These are phyloP conservation scores for Megaceryle alcyon DNA, from an alignment of 2,797 vertebrate genomes.

Conservation along the genomic window DNA sequence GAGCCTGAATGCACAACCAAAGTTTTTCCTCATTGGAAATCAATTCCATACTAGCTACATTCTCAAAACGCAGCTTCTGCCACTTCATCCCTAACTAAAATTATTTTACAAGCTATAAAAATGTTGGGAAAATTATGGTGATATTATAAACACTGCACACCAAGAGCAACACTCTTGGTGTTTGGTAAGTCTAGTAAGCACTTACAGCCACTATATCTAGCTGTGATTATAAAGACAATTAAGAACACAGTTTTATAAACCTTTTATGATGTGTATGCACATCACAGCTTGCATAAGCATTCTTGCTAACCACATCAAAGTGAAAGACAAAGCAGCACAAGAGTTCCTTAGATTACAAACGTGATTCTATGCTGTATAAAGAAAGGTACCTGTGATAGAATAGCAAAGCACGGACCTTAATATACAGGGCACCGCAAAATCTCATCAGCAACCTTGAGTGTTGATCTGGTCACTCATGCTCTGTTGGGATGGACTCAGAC, in stretches of 20 bases:
- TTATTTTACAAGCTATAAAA: background rate
- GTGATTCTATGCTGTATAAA: background rate
- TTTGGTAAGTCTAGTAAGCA: background rate
- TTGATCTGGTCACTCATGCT: background rate
- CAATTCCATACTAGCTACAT: background rate
- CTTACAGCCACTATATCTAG: background rate
- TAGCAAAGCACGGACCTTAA: background rate
- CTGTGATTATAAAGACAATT: background rate
- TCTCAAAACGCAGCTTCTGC: background rate
- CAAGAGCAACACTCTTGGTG: background rate
- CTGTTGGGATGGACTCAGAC: background rate
- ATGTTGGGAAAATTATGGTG: background rate
- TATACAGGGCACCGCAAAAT: background rate
- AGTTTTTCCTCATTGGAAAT: background rate
- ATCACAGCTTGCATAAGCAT: background rate
- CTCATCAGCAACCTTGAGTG: background rate
- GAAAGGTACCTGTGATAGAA: background rate
- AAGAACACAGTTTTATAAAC: background rate
- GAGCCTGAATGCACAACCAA: background rate
- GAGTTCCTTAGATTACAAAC: background rate
- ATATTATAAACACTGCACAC: background rate
- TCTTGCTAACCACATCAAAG: constrained; percentile 4
- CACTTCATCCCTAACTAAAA: background rate
- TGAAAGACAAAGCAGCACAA: background rate
- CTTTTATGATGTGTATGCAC: background rate